Percentiles rank a stretch among this genome's conserved stretches.
Evolutionary conservation across 2,113 vertebrate species (phyloP).

Genomic region (Atherinomorus stipes): DNA sequence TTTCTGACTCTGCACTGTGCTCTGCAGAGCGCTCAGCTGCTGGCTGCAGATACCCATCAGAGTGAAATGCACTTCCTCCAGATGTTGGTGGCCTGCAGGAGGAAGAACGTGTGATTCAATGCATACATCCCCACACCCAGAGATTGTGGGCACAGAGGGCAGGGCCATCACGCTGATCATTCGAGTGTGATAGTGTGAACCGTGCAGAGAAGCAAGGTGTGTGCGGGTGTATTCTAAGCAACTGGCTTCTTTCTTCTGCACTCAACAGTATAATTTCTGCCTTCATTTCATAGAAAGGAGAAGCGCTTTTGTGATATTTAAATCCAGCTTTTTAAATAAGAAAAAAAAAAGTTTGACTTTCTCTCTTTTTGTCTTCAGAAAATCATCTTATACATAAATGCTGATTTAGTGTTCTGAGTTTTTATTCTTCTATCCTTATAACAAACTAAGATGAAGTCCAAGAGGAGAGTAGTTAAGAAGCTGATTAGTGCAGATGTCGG

Average conservation of each 20-base stretch:
- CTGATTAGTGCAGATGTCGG: no score
- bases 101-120: conserved; percentile 32
- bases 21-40: conserved; percentile 16
- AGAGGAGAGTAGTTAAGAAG: no score
- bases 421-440: no score
- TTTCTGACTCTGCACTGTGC: background rate
- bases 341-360: no score
- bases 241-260: background rate
- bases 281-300: background rate
- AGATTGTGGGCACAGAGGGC: conserved; percentile 8
- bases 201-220: conserved; percentile 23
- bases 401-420: background rate
- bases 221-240: conserved; percentile 23
- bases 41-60: conserved; percentile 60
- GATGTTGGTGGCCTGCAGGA: conserved; percentile 7
- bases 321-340: background rate
- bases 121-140: conserved; percentile 1
- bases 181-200: conserved; percentile 33
- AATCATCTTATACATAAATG: background rate
- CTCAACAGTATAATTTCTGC: background rate
- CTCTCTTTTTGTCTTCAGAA: no score
- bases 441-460: no score
- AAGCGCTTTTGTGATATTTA: background rate
- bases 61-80: conserved; percentile 54
- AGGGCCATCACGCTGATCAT: background rate